Conservation (phyloP, 1,140 invertebrate species). For the Laupala kohalensis region DNA sequence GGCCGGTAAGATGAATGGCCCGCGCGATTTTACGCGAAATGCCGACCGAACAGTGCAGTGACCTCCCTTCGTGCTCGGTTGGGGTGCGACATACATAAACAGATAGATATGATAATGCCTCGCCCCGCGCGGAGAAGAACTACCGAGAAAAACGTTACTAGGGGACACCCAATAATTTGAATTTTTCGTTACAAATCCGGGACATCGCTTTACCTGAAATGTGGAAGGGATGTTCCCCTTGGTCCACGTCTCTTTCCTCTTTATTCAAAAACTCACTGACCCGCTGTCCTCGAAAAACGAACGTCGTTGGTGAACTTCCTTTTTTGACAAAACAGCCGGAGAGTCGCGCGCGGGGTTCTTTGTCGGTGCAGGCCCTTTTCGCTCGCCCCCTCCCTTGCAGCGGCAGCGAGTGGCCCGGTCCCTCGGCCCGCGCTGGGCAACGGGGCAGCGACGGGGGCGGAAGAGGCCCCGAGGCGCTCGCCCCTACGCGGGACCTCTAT, state of each 20-base stretch:
- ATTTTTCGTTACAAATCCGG: neutral
- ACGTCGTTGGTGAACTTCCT: neutral
- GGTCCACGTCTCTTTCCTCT: neutral
- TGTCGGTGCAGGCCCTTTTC: conserved; percentile 22
- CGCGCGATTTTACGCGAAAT: too few species aligned
- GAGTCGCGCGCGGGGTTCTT: conserved; percentile 18
- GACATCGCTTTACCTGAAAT: neutral
- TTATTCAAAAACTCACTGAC: neutral
- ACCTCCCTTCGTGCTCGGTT: too few species aligned
- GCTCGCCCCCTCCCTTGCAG: conserved; percentile 15
- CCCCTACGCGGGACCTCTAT: conserved; percentile 26
- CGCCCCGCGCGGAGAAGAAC: neutral
- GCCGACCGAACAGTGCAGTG: too few species aligned
- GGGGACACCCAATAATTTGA: neutral
- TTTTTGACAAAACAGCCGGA: neutral
- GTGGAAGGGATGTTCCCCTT: neutral
- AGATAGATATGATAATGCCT: neutral
- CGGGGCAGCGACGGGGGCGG: neutral
- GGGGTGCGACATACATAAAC: neutral
- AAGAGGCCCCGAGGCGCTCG: conserved; percentile 20
- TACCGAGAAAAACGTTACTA: neutral
- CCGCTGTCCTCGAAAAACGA: neutral
- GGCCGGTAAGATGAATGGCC: too few species aligned
- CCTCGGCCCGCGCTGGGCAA: neutral
- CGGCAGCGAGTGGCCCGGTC: conserved; percentile 14